These are phyloP conservation scores for Arbacia lixula DNA, from an alignment of 53 echinoderm and acorn worm species.

Conservation along the genomic window DNA sequence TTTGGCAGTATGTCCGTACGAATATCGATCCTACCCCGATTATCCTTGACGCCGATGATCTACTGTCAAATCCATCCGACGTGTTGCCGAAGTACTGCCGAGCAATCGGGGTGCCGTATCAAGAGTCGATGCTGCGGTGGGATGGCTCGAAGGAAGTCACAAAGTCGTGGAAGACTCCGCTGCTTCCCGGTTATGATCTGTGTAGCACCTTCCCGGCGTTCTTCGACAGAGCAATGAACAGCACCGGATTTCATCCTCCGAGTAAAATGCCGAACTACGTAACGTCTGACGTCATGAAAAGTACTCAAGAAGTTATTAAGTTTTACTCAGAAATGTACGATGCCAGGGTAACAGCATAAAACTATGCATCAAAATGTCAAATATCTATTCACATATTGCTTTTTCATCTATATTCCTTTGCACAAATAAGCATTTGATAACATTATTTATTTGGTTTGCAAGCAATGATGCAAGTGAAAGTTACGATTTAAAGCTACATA, in stretches of 20 bases:
- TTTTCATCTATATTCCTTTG: too few relatives aligned
- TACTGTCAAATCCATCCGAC: neutral
- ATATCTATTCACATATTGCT: too few relatives aligned
- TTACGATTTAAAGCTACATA: too few relatives aligned
- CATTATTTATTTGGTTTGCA: too few relatives aligned
- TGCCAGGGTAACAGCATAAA: neutral
- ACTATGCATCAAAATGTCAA: too few relatives aligned
- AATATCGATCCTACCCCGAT: neutral
- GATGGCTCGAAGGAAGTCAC: neutral
- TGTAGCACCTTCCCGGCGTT: neutral
- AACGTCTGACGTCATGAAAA: neutral
- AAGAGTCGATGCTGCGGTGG: neutral
- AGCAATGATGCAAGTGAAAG: too few relatives aligned
- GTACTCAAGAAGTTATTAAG: neutral
- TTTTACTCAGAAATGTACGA: neutral
- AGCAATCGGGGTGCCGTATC: neutral
- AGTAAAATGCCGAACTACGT: neutral
- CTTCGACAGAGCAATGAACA: neutral
- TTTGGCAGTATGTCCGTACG: neutral
- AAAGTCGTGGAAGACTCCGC: neutral
- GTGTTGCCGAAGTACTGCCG: neutral
- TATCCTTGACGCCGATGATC: neutral
- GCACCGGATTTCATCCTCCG: neutral
- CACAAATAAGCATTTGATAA: too few relatives aligned
- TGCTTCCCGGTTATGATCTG: neutral